Evolutionary conservation across 2,797 vertebrate genomes (phyloP), one percentile per base, ranked within the genome.

Genomic region (Dendrocincla tyrannina): DNA sequence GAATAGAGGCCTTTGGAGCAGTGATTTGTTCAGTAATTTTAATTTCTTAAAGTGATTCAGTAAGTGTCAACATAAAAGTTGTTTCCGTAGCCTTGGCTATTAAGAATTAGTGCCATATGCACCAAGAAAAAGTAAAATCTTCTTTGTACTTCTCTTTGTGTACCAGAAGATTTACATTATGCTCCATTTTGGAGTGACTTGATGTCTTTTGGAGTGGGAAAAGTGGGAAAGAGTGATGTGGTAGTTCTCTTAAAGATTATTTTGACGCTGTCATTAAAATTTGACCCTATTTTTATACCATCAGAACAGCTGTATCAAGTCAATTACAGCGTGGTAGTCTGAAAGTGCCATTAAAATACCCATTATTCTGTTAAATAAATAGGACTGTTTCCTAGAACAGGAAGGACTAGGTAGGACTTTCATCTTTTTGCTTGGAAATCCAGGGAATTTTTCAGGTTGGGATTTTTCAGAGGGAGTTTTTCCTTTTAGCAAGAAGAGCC

Each of bases 211-310:
- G 17, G 39, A 37, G 52, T 49, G n/a, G 24, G 2, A 12, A 58
- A 75, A 49, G 10, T 0, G 16, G 24, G 16, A 62, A 81, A 23
- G 11, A 64, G 5, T 22, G 35, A 17, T 73, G 27, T 0, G 1
- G 3, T 73, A 46, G 46, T 70, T 58, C 5, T 73, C 24, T 44
- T 49, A 53, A 44, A 58, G 24, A 22, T 47, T 9, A 19, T 56
- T 81, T 91, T 81, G 20, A 23, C 88, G 16, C 5, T 14, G 12
- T 41, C 19, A 11, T 81, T 53, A 30, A 8, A 47, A 27, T 76
- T 63, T 22, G 5, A 37, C 3, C 37, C 3, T 42, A 0, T 75
- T 85, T 88, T 35, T 81, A 2, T 39, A 50, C 5, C 7, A 4
- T 62, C 41, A 78, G 33, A 35, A 50, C 19, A 64, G 0, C 33